These are phyloP conservation scores for Exephanes ischioxanthus DNA, from an alignment of 2,888 invertebrate genomes.

Conservation along the genomic window DNA sequence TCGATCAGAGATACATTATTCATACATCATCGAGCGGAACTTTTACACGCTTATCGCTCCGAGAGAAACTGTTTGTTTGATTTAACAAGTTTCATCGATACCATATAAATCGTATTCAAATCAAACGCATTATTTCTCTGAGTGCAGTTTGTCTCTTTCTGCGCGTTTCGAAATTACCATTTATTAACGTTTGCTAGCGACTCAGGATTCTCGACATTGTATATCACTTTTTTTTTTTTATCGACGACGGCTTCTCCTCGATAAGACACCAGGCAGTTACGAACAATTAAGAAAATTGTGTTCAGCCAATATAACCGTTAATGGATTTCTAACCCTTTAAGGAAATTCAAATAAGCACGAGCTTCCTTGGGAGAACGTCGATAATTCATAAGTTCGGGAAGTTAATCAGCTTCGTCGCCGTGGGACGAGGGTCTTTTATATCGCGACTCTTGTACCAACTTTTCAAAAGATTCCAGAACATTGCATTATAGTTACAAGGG, in stretches of 20 bases:
- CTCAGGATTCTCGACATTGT: neutral
- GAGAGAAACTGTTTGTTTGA: neutral
- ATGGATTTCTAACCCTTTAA: neutral
- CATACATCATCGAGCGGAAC: neutral
- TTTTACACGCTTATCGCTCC: neutral
- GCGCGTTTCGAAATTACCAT: too few species aligned
- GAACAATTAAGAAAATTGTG: constrained; percentile 5
- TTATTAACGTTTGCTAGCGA: too few species aligned
- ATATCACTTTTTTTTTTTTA: too few species aligned
- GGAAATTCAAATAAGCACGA: neutral
- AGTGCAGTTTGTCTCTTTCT: neutral
- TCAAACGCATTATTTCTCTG: neutral
- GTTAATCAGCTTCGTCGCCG: constrained; percentile 10
- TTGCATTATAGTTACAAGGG: constrained; percentile 23
- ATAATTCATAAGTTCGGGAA: constrained; percentile 32
- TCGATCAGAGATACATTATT: constrained; percentile 46
- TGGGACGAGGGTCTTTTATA: constrained; percentile 6
- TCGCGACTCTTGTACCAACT: constrained; percentile 12
- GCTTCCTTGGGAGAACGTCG: neutral
- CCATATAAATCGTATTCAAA: neutral
- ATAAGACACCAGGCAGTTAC: neutral
- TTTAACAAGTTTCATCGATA: neutral
- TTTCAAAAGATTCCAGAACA: constrained; percentile 18
- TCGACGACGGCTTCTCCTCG: neutral
- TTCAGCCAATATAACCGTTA: neutral